Evolutionary conservation across 2,888 invertebrate species (phyloP).

Genomic region (Xestobium rufovillosum): DNA sequence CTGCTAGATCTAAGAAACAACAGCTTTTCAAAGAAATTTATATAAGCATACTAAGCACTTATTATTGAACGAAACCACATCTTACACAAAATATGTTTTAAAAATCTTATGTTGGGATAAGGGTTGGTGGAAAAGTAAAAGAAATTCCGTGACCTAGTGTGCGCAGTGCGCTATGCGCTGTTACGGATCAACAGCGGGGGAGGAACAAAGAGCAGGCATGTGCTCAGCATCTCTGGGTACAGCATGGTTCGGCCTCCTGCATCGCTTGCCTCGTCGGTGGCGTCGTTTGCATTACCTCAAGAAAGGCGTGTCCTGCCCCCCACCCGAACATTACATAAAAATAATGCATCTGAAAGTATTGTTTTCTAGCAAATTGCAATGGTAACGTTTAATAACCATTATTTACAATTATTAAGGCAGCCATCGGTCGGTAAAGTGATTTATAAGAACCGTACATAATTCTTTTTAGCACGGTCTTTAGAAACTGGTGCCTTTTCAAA

Average conservation of each 20-base stretch:
- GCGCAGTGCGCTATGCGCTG: constrained; percentile 36
- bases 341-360: no score
- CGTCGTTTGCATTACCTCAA: not conserved
- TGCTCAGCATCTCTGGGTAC: constrained; percentile 29
- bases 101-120: no score
- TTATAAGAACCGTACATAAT: constrained; percentile 1
- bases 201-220: constrained; percentile 32
- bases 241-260: constrained; percentile 22
- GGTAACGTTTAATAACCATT: no score
- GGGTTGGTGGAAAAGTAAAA: no score
- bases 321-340: not conserved
- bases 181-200: constrained; percentile 34
- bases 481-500: not conserved
- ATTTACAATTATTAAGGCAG: no score
- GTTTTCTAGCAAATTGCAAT: not conserved
- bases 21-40: no score
- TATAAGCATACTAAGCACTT: no score
- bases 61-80: no score
- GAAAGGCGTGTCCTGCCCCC: constrained; percentile 1
- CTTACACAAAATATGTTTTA: no score
- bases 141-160: constrained; percentile 36
- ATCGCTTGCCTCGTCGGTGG: not conserved
- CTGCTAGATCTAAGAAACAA: no score
- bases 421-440: no score
- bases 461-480: not conserved